Conservation (phyloP, 2,113 vertebrate genomes). For the Lonchura striata region DNA sequence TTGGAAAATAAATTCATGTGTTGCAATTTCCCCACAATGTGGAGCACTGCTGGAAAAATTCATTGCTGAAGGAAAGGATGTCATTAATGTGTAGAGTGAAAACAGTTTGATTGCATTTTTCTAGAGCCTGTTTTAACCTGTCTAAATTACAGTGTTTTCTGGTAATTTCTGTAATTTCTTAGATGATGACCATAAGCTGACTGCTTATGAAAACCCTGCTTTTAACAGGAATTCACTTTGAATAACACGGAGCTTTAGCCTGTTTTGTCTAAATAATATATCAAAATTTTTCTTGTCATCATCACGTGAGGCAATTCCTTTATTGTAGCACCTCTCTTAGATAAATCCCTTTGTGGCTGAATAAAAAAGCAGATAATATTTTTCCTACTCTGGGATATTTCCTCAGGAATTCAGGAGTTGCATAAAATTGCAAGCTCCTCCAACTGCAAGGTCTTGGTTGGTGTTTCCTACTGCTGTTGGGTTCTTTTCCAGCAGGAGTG, state of each 20-base stretch:
- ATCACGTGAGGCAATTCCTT: neutral
- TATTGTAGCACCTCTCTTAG: neutral
- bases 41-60: neutral
- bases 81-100: neutral
- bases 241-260: neutral
- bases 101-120: neutral
- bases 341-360: neutral
- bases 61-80: neutral
- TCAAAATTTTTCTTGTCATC: neutral
- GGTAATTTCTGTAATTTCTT: neutral
- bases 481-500: neutral
- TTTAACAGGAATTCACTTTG: neutral
- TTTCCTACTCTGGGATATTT: neutral
- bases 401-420: neutral
- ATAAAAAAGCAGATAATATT: neutral
- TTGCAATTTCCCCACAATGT: neutral
- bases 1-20: neutral
- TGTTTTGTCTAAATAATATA: neutral
- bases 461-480: neutral
- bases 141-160: constrained; percentile 6
- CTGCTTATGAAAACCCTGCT: neutral
- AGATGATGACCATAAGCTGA: neutral
- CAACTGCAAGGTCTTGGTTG: neutral
- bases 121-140: neutral
- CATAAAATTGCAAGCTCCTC: neutral